Percentiles rank a stretch among this genome's conserved stretches.
phyloP scores from a whole-genome alignment of 2,888 invertebrate genomes.

The Parascotia fuliginaria region DNA sequence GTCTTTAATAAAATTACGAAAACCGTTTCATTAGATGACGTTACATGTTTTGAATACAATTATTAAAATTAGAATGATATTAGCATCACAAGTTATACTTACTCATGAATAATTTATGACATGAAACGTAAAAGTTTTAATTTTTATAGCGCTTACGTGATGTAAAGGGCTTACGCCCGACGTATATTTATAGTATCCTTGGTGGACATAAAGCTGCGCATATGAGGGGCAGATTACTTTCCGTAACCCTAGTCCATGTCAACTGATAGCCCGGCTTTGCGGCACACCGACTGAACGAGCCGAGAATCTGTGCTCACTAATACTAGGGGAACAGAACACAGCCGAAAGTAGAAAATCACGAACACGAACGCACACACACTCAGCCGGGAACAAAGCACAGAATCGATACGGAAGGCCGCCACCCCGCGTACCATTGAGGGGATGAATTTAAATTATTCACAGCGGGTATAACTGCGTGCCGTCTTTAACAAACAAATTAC shows the following conservation, averaged over 20 bases:
- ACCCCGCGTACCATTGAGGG: slow-evolving; percentile 69
- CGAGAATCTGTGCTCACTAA: slow-evolving; percentile 70
- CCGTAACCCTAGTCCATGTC: slow-evolving; percentile 61
- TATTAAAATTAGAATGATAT: slow-evolving; percentile 67
- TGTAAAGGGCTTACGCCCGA: slow-evolving; percentile 28
- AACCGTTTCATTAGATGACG: slow-evolving; percentile 51
- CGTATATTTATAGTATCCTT: slow-evolving; percentile 30
- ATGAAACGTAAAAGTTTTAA: slow-evolving; percentile 48
- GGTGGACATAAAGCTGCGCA: slow-evolving; percentile 31
- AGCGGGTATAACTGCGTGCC: slow-evolving; percentile 83
- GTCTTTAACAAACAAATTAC: slow-evolving; percentile 86
- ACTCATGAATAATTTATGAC: slow-evolving; percentile 62
- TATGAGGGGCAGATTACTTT: slow-evolving; percentile 34
- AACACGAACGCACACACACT: slow-evolving; percentile 45
- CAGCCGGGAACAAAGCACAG: slow-evolving; percentile 53
- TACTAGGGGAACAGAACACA: slow-evolving; percentile 66
- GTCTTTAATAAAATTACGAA: slow-evolving; percentile 20
- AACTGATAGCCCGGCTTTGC: slow-evolving; percentile 72
- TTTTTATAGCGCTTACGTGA: slow-evolving; percentile 51
- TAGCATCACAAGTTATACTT: slow-evolving; percentile 62
- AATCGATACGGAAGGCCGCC: slow-evolving; percentile 74
- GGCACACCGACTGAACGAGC: slow-evolving; percentile 71
- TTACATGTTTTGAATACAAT: slow-evolving; percentile 66
- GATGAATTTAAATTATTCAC: slow-evolving; percentile 86
- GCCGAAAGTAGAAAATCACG: slow-evolving; percentile 62